These are phyloP conservation scores for Crepidodera aurea DNA, from an alignment of 2,888 invertebrate genomes.

Conservation along the genomic window DNA sequence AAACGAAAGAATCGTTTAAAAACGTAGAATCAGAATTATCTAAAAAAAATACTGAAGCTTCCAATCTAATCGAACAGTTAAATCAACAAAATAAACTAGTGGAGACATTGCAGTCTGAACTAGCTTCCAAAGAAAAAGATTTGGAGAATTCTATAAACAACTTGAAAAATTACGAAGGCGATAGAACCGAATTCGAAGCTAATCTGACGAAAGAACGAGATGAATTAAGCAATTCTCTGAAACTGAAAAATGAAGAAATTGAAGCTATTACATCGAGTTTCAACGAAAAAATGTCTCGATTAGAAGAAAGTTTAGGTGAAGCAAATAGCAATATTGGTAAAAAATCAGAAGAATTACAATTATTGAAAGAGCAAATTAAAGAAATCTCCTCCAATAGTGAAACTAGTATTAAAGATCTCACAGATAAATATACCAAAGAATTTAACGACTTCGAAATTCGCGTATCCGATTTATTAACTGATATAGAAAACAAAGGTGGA, in stretches of 20 bases:
- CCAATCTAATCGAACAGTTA: conserved; percentile 26
- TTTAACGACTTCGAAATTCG: conserved; percentile 35
- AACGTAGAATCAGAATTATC: conserved; percentile 33
- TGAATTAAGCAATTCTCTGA: conserved; percentile 51
- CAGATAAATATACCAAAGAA: conserved; percentile 26
- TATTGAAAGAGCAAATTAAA: conserved; percentile 25
- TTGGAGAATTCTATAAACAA: conserved; percentile 46
- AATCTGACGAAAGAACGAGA: conserved; percentile 55
- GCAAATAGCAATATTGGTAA: conserved; percentile 56
- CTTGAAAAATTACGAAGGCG: conserved; percentile 54
- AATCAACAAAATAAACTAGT: conserved; percentile 52
- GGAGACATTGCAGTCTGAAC: conserved; percentile 54
- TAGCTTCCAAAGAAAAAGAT: conserved; percentile 53
- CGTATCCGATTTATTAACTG: conserved; percentile 39
- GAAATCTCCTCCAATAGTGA: conserved; percentile 15
- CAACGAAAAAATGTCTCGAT: conserved; percentile 43
- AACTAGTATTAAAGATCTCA: conserved; percentile 40
- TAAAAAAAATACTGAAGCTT: conserved; percentile 32
- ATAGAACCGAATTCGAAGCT: conserved; percentile 51
- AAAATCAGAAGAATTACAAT: conserved; percentile 36
- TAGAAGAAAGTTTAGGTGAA: conserved; percentile 54
- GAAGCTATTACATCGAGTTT: conserved; percentile 54
- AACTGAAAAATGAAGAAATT: conserved; percentile 53
- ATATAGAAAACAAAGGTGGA: conserved; percentile 41
- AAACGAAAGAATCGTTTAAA: conserved; percentile 30